Percentiles rank a stretch among this genome's conserved stretches.
Evolutionary conservation across 1,140 invertebrate species (phyloP).

Genomic region (Dreissena rostriformis): DNA sequence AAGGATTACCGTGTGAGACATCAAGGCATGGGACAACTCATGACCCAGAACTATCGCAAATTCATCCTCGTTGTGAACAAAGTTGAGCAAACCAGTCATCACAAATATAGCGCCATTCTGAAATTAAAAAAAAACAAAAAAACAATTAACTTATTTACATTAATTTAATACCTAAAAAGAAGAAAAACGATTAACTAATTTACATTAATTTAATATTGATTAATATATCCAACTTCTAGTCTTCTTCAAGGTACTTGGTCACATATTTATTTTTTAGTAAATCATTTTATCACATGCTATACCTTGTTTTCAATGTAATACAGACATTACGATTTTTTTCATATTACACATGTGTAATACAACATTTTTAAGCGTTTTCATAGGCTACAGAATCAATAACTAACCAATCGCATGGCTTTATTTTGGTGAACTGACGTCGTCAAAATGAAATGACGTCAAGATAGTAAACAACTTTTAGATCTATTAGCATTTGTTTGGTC

Average conservation of each 20-base stretch:
- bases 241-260: background rate
- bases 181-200: background rate
- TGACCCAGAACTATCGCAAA: slow-evolving; percentile 85
- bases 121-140: slow-evolving; percentile 65
- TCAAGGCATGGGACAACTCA: slow-evolving; percentile 86
- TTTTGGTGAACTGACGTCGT: no score
- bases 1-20: slow-evolving; percentile 84
- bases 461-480: no score
- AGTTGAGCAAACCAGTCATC: slow-evolving; percentile 84
- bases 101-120: slow-evolving; percentile 86
- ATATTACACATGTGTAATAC: no score
- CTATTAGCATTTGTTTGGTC: no score
- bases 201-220: background rate
- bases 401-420: no score
- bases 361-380: no score
- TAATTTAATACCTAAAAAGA: background rate
- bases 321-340: no score
- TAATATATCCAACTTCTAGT: background rate
- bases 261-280: background rate
- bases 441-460: no score
- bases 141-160: background rate
- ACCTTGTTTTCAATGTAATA: background rate
- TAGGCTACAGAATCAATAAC: no score
- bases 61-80: slow-evolving; percentile 85
- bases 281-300: background rate